Evolutionary conservation across 1,140 invertebrate genomes (phyloP).

Genomic region (Proctacanthus coquilletti): DNA sequence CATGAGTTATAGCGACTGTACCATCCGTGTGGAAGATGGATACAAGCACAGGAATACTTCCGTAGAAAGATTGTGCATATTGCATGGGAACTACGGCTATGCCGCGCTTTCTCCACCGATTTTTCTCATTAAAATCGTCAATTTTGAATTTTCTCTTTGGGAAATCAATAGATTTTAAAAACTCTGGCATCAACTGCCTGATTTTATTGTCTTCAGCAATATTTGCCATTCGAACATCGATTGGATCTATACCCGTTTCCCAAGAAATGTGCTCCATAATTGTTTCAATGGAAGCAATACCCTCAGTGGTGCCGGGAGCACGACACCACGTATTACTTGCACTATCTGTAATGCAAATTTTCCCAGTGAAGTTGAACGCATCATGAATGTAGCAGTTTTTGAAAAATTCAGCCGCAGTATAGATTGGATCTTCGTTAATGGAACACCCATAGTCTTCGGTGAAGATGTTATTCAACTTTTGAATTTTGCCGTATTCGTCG

Average conservation of each 20-base stretch:
- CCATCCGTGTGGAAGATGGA: slow-evolving; percentile 49
- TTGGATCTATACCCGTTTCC: slow-evolving; percentile 45
- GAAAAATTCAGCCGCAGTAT: slow-evolving; percentile 25
- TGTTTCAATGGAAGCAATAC: slow-evolving; percentile 50
- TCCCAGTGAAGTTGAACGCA: slow-evolving; percentile 37
- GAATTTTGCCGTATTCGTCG: slow-evolving; percentile 47
- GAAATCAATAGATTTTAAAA: slow-evolving; percentile 31
- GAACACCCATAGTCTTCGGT: slow-evolving; percentile 46
- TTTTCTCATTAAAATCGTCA: slow-evolving; percentile 38
- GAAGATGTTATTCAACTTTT: slow-evolving; percentile 42
- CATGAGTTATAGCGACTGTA: slow-evolving; percentile 46
- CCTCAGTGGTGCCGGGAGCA: slow-evolving; percentile 49
- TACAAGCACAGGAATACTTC: slow-evolving; percentile 39
- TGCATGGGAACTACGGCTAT: slow-evolving; percentile 40
- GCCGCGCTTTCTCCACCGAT: slow-evolving; percentile 52
- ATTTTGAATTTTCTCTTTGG: slow-evolving; percentile 33
- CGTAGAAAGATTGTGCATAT: slow-evolving; percentile 34
- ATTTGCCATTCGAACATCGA: slow-evolving; percentile 48
- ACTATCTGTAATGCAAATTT: slow-evolving; percentile 43
- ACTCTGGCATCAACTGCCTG: slow-evolving; percentile 22
- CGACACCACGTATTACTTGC: slow-evolving; percentile 43
- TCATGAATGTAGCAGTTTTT: slow-evolving; percentile 40
- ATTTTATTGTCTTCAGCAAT: slow-evolving; percentile 31
- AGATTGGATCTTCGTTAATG: slow-evolving; percentile 39
- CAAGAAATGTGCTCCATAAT: slow-evolving; percentile 70